A percentile compares a stretch with the other conserved stretches of the same genome.
phyloP scores from a whole-genome alignment of 23 tunicate species.

The Halocynthia roretzi region DNA sequence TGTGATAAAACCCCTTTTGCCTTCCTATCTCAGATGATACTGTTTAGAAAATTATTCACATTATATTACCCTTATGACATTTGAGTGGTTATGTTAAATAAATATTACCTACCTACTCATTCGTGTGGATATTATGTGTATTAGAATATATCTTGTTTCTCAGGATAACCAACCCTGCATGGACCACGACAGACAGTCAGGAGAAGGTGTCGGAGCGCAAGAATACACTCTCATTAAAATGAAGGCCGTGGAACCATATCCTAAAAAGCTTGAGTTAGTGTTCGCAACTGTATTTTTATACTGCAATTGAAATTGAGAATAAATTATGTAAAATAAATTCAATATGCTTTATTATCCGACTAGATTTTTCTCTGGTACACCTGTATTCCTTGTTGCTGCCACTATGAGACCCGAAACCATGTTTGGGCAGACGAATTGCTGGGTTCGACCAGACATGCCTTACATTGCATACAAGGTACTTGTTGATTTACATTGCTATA shows the following conservation, averaged over 20 bases:
- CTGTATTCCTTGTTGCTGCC: slow-evolving; percentile 81
- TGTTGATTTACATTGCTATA: not conserved
- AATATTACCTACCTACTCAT: too few species aligned
- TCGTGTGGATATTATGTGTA: too few species aligned
- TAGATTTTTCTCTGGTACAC: slow-evolving; percentile 20
- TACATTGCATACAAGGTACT: slow-evolving; percentile 75
- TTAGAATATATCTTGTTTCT: not conserved
- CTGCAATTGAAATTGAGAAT: not conserved
- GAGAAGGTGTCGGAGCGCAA: slow-evolving; percentile 97
- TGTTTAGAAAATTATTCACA: too few species aligned
- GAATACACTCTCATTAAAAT: slow-evolving; percentile 95
- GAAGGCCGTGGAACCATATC: slow-evolving; percentile 81
- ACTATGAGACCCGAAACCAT: slow-evolving; percentile 96
- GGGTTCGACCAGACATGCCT: slow-evolving; percentile 81
- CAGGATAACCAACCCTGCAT: slow-evolving; percentile 99
- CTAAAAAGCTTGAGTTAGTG: slow-evolving; percentile 64
- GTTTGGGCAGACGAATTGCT: slow-evolving; percentile 99
- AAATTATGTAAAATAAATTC: not conserved
- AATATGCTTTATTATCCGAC: not conserved
- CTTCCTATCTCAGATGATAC: too few species aligned
- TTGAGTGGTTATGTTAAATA: too few species aligned
- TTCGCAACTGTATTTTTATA: not conserved
- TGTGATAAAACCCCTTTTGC: too few species aligned
- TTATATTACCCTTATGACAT: too few species aligned
- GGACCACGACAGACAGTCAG: slow-evolving; percentile 99